These are phyloP conservation scores for Nebria salina DNA, from an alignment of 2,888 invertebrate species.

Conservation along the genomic window DNA sequence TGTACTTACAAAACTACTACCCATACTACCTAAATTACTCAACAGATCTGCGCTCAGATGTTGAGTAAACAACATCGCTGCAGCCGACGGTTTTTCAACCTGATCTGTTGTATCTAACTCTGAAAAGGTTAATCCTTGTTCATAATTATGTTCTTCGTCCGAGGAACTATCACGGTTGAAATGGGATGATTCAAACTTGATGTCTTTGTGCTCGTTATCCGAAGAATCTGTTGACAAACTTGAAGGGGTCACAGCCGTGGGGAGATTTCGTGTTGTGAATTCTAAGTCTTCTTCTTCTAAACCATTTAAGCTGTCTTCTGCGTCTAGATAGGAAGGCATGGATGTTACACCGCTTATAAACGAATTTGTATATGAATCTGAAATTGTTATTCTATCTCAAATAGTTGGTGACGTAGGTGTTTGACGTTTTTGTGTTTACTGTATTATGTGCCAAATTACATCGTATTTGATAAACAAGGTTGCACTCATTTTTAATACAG, in stretches of 20 bases:
- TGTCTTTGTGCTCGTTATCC: constrained; percentile 57
- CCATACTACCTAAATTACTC: constrained; percentile 50
- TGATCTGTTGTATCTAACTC: constrained; percentile 50
- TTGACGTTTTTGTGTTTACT: neutral
- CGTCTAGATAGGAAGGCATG: constrained; percentile 61
- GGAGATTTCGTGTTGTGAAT: constrained; percentile 50
- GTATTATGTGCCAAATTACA: neutral
- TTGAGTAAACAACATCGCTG: constrained; percentile 43
- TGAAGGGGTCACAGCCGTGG: constrained; percentile 49
- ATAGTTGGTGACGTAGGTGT: too few species aligned
- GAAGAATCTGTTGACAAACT: constrained; percentile 58
- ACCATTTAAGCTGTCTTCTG: constrained; percentile 55
- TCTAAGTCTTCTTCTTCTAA: constrained; percentile 59
- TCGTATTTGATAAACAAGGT: neutral
- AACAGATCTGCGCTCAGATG: constrained; percentile 50
- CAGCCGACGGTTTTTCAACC: constrained; percentile 3
- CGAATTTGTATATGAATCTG: constrained; percentile 59
- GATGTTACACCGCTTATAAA: constrained; percentile 57
- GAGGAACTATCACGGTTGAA: constrained; percentile 61
- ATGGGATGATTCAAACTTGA: constrained; percentile 61
- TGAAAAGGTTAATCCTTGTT: constrained; percentile 56
- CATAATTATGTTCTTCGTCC: constrained; percentile 57
- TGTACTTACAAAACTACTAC: constrained; percentile 49
- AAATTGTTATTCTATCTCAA: neutral
- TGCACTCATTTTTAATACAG: neutral